A percentile compares a stretch with the other conserved stretches of the same genome.
Conservation (phyloP, 1,140 invertebrate genomes). For the Drosophila takahashii region DNA sequence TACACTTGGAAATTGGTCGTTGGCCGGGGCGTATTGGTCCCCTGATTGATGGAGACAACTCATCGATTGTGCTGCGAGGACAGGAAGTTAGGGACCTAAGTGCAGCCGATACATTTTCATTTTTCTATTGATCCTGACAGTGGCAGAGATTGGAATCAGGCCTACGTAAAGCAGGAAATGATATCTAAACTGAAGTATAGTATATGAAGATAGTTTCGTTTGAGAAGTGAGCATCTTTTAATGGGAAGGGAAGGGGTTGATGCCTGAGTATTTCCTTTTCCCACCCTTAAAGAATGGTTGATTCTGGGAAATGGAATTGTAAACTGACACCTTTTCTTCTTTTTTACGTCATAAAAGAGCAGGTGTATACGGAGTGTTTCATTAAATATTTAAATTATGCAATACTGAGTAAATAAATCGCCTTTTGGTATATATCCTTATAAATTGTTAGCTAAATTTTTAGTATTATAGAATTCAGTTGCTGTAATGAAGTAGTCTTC, state of each 20-base stretch:
- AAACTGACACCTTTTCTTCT: conserved; percentile 9
- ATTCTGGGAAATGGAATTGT: not conserved
- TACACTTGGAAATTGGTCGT: conserved; percentile 23
- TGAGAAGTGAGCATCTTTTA: conserved; percentile 7
- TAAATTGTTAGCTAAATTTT: too few relatives aligned
- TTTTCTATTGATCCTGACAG: conserved; percentile 22
- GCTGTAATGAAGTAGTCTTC: too few relatives aligned
- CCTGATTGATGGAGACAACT: conserved; percentile 51
- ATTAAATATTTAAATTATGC: not conserved
- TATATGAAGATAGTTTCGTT: not conserved
- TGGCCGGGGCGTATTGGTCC: conserved; percentile 11
- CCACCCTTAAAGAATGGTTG: conserved; percentile 1
- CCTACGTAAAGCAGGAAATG: conserved; percentile 27
- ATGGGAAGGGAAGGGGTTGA: not conserved
- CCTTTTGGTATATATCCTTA: too few relatives aligned
- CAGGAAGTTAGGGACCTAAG: conserved; percentile 38
- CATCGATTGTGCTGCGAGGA: conserved; percentile 29
- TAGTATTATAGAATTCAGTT: too few relatives aligned
- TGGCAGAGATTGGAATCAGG: conserved; percentile 6
- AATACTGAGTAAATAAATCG: too few relatives aligned
- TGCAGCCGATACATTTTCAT: conserved; percentile 40
- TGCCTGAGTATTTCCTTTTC: not conserved
- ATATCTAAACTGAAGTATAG: conserved; percentile 16
- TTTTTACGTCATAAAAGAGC: not conserved
- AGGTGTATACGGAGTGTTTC: not conserved